Percentiles rank a stretch among this genome's conserved stretches.
These are phyloP conservation scores for Dolichomitus sp. DNA, from an alignment of 2,888 invertebrate species.

Conservation along the genomic window DNA sequence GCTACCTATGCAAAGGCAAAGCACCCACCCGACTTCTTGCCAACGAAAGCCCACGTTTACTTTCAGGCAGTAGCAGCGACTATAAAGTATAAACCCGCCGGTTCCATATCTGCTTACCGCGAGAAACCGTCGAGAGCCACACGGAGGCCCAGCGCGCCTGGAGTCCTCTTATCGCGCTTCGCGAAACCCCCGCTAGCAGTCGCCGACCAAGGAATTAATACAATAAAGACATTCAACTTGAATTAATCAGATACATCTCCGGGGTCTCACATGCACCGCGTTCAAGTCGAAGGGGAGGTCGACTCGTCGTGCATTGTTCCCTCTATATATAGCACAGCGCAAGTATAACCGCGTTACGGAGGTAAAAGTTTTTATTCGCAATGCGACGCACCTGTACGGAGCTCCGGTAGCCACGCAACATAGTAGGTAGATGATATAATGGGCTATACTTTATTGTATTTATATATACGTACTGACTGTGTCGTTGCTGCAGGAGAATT, in stretches of 20 bases:
- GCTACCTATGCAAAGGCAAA: background rate
- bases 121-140: conserved; percentile 19
- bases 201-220: conserved; percentile 78
- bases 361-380: background rate
- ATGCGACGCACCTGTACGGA: background rate
- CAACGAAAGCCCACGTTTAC: conserved; percentile 58
- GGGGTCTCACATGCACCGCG: conserved; percentile 33
- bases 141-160: conserved; percentile 46
- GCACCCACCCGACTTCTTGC: conserved; percentile 47
- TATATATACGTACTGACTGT: conserved; percentile 18
- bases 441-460: background rate
- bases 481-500: background rate
- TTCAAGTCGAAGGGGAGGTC: conserved; percentile 18
- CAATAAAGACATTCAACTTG: conserved; percentile 85
- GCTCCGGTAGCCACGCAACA: background rate
- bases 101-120: conserved; percentile 74
- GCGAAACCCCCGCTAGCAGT: conserved; percentile 42
- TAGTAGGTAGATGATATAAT: background rate
- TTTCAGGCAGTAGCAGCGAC: conserved; percentile 16
- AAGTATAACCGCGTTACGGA: conserved; percentile 28
- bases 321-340: background rate
- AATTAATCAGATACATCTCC: conserved; percentile 82
- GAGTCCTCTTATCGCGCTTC: conserved; percentile 72
- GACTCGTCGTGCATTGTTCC: conserved; percentile 31
- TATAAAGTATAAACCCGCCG: conserved; percentile 64